These are phyloP conservation scores for Chaetorhynchus papuensis DNA, from an alignment of 2,113 vertebrate species.

Conservation along the genomic window DNA sequence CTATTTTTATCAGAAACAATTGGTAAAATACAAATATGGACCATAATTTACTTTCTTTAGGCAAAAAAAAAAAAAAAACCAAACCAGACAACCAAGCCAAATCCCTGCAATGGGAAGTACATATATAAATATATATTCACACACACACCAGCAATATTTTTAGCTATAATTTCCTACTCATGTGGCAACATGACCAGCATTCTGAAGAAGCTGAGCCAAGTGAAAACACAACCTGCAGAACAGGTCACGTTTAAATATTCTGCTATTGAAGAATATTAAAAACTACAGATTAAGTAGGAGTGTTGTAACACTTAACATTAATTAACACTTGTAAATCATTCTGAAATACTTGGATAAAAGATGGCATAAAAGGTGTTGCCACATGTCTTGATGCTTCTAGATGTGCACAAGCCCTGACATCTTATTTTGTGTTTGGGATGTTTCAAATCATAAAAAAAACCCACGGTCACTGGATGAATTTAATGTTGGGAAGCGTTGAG, in stretches of 20 bases:
- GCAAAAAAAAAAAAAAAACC: not conserved
- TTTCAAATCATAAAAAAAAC: not conserved
- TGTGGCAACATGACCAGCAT: constrained; percentile 47
- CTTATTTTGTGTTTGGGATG: not conserved
- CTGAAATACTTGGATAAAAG: constrained; percentile 49
- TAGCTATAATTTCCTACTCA: constrained; percentile 61
- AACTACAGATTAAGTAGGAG: constrained; percentile 58
- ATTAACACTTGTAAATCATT: constrained; percentile 61
- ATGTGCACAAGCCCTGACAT: not conserved
- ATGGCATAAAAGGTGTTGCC: constrained; percentile 44
- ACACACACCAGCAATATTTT: constrained; percentile 29
- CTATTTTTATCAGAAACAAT: not conserved
- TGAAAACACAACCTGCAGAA: constrained; percentile 63
- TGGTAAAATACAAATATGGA: not conserved
- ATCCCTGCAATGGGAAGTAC: not conserved
- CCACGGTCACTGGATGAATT: not conserved
- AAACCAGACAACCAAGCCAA: not conserved
- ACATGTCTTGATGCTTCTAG: constrained; percentile 27
- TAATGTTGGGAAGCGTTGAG: not conserved
- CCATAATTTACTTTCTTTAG: not conserved
- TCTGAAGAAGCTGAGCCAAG: constrained; percentile 59
- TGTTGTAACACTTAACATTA: constrained; percentile 58
- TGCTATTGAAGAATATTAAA: constrained; percentile 67
- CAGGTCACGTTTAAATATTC: constrained; percentile 66
- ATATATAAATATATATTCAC: not conserved